These are phyloP conservation scores for Gobiocypris rarus DNA, from an alignment of 2,113 vertebrate genomes.

Conservation along the genomic window DNA sequence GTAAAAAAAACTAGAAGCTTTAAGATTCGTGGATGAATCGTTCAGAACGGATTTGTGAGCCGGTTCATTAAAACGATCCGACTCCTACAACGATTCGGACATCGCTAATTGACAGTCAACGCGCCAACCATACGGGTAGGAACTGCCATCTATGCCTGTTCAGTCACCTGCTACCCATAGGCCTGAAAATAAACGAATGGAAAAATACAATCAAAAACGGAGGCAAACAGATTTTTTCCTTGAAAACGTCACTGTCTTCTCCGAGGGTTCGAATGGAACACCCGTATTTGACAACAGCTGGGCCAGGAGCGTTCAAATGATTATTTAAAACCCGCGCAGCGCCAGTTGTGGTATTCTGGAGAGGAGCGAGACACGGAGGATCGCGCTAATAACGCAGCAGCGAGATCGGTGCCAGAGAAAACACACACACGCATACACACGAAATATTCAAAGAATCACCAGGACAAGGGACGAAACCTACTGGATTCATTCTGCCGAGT, in stretches of 20 bases:
- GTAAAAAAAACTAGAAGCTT: too few relatives aligned
- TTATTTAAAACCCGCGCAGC: constrained; percentile 41
- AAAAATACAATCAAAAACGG: constrained; percentile 6
- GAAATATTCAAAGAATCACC: neutral
- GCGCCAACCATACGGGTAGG: constrained; percentile 70
- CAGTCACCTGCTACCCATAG: constrained; percentile 52
- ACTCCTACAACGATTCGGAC: constrained; percentile 60
- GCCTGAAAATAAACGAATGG: constrained; percentile 62
- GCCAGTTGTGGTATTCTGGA: constrained; percentile 52
- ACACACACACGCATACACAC: neutral
- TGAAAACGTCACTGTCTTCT: neutral
- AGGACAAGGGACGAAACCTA: neutral
- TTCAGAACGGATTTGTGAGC: neutral
- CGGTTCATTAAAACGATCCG: constrained; percentile 10
- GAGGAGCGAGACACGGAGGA: constrained; percentile 14
- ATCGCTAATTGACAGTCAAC: constrained; percentile 72
- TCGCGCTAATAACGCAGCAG: constrained; percentile 10
- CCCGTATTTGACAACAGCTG: neutral
- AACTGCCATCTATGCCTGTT: constrained; percentile 48
- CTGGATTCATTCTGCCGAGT: neutral
- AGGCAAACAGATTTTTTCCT: neutral
- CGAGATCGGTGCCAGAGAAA: neutral
- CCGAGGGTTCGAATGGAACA: constrained; percentile 8
- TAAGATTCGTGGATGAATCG: neutral
- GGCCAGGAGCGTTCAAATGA: neutral